Evolutionary conservation across 2,113 vertebrate species (phyloP).

Genomic region (Numenius arquata): DNA sequence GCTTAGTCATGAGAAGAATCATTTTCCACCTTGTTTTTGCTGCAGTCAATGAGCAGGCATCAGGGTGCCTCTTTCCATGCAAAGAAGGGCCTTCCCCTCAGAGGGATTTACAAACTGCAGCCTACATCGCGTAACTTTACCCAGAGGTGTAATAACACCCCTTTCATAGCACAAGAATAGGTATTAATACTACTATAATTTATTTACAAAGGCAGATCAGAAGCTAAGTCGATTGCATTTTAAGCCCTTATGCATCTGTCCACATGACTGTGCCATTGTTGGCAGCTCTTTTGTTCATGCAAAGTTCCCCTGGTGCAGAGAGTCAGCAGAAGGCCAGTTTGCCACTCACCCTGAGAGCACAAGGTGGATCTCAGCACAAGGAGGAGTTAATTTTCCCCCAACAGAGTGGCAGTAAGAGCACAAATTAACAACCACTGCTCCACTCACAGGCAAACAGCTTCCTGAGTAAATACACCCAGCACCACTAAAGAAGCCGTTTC

Average conservation of each 20-base stretch:
- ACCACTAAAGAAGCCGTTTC: background rate
- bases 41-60: background rate
- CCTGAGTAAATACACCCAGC: background rate
- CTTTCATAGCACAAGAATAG: constrained; percentile 9
- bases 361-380: background rate
- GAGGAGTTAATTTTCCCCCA: background rate
- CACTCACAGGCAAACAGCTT: background rate
- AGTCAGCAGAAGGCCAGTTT: background rate
- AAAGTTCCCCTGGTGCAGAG: background rate
- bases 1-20: background rate
- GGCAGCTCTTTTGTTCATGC: background rate
- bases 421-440: background rate
- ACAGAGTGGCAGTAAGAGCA: background rate
- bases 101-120: background rate
- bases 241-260: background rate
- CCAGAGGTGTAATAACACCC: constrained; percentile 27
- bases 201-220: constrained; percentile 60
- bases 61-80: background rate
- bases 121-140: constrained; percentile 35
- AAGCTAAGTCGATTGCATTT: background rate
- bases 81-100: background rate
- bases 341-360: background rate
- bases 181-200: constrained; percentile 26
- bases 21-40: background rate
- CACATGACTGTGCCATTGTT: background rate